Evolutionary conservation across 2,113 vertebrate genomes (phyloP).

Genomic region (Chamaetylas fuelleborni): DNA sequence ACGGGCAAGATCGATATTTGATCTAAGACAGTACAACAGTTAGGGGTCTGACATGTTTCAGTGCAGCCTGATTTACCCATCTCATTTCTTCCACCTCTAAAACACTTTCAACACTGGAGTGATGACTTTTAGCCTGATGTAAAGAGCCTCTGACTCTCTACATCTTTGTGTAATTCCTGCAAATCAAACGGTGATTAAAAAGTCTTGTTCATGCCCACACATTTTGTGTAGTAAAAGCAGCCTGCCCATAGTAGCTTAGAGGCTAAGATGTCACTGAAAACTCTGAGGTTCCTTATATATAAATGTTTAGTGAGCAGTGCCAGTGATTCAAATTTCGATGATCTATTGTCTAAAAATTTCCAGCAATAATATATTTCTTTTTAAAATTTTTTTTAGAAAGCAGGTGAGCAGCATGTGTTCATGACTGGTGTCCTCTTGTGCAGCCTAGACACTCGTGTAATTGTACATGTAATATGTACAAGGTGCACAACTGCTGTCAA

Average conservation of each 20-base stretch:
- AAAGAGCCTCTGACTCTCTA: background rate
- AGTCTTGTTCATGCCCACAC: background rate
- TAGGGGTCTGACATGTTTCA: background rate
- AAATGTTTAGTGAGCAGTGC: background rate
- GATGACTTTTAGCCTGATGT: background rate
- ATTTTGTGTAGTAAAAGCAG: background rate
- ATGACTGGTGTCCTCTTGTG: background rate
- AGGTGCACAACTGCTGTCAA: background rate
- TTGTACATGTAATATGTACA: background rate
- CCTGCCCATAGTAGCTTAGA: background rate
- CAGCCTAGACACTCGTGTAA: background rate
- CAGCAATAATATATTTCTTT: background rate
- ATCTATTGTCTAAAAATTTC: background rate
- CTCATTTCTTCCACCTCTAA: background rate
- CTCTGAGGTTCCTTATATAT: background rate
- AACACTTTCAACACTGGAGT: background rate
- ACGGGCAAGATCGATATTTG: fast-evolving
- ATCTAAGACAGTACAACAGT: background rate
- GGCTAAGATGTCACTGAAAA: background rate
- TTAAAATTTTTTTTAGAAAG: background rate
- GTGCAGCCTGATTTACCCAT: background rate
- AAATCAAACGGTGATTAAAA: background rate
- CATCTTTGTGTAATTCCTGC: background rate
- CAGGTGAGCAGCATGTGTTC: background rate
- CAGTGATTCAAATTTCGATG: background rate